Evolutionary conservation across 1,140 invertebrate species (phyloP).

Genomic region (Paralvinella palmiformis): DNA sequence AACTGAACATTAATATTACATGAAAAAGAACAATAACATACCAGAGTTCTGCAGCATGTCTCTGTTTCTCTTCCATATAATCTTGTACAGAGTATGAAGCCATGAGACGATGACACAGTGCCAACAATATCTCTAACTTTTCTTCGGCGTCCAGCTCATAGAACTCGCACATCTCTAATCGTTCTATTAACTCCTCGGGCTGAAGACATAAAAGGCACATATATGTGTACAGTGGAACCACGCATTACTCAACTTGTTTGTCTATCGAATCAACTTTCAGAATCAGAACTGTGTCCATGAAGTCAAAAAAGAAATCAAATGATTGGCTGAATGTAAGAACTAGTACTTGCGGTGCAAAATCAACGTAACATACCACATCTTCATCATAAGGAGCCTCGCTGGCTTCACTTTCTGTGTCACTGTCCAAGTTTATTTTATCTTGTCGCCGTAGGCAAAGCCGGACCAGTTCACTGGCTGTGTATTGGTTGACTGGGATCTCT

Average conservation of each 20-base stretch:
- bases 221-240: too few species aligned
- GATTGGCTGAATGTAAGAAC: too few species aligned
- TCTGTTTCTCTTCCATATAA: constrained; percentile 46
- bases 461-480: constrained; percentile 40
- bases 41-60: constrained; percentile 32
- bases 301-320: too few species aligned
- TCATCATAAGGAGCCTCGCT: constrained; percentile 18
- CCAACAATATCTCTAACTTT: constrained; percentile 38
- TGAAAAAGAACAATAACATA: constrained; percentile 21
- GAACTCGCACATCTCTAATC: constrained; percentile 37
- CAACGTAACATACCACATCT: too few species aligned
- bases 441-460: constrained; percentile 38
- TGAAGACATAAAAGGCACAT: too few species aligned
- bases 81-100: constrained; percentile 46
- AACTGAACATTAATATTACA: too few species aligned
- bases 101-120: constrained; percentile 43
- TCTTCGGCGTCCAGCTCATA: constrained; percentile 35
- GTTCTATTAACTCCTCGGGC: constrained; percentile 36
- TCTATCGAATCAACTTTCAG: too few species aligned
- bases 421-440: constrained; percentile 29
- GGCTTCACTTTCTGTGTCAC: constrained; percentile 18
- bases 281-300: too few species aligned
- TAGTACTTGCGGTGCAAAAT: too few species aligned
- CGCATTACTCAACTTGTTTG: too few species aligned
- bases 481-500: constrained; percentile 40